Percentiles rank a stretch among this genome's conserved stretches.
Conservation (phyloP, 2,797 vertebrate species). For the Sebastes vulpes region DNA sequence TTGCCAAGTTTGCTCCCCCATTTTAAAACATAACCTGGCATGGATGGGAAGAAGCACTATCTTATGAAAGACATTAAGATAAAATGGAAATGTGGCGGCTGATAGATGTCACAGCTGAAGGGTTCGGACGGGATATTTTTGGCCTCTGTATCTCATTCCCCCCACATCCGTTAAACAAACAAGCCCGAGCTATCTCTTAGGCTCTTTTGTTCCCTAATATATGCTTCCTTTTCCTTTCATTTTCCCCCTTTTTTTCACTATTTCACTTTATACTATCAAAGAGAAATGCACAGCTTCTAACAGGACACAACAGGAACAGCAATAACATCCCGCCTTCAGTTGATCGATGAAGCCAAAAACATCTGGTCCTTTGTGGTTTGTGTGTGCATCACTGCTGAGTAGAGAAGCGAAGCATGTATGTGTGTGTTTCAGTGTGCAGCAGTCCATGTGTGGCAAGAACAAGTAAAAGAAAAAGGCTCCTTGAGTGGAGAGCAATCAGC, state of each 20-base stretch:
- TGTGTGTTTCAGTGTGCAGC: background rate
- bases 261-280: slow-evolving; percentile 3
- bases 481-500: slow-evolving; percentile 23
- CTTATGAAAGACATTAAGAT: slow-evolving; percentile 54
- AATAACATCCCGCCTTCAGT: background rate
- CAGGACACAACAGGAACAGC: background rate
- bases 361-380: slow-evolving; percentile 13
- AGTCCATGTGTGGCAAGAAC: background rate
- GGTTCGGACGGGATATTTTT: slow-evolving; percentile 14
- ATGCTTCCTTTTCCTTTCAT: background rate
- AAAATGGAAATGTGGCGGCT: slow-evolving; percentile 49
- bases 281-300: background rate
- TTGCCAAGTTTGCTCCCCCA: background rate
- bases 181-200: background rate
- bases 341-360: slow-evolving; percentile 6
- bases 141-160: background rate
- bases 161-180: slow-evolving; percentile 18
- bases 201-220: background rate
- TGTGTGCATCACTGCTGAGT: slow-evolving; percentile 1
- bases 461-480: slow-evolving; percentile 3
- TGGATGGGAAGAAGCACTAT: slow-evolving; percentile 5
- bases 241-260: background rate
- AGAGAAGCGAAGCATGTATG: background rate
- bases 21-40: background rate
- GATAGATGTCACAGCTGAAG: slow-evolving; percentile 47